Percentiles rank a stretch among this genome's conserved stretches.
These are phyloP conservation scores for Clunio marinus DNA, from an alignment of 2,888 invertebrate genomes.

Conservation along the genomic window DNA sequence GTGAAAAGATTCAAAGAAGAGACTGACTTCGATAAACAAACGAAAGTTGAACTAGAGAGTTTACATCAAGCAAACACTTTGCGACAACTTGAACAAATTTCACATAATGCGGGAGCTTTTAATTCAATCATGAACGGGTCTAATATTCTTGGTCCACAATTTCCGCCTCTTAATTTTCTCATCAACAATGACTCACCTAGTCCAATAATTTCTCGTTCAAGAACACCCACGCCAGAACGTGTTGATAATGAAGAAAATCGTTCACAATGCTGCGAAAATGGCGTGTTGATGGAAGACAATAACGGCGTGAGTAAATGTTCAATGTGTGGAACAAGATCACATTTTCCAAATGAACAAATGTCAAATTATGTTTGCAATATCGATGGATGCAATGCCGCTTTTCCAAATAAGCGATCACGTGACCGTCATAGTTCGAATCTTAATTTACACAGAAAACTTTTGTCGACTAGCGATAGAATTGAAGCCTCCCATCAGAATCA, in stretches of 20 bases:
- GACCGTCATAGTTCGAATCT: constrained; percentile 90
- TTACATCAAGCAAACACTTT: constrained; percentile 61
- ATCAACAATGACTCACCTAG: constrained; percentile 55
- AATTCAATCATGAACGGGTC: constrained; percentile 33
- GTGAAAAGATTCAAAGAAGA: background rate
- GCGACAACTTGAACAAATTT: constrained; percentile 72
- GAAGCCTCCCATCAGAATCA: constrained; percentile 46
- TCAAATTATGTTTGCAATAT: constrained; percentile 95
- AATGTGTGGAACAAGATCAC: constrained; percentile 90
- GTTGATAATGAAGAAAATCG: constrained; percentile 61
- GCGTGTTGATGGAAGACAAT: constrained; percentile 63
- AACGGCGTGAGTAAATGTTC: constrained; percentile 88
- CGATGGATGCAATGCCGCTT: constrained; percentile 91
- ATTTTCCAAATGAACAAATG: constrained; percentile 92
- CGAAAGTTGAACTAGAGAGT: constrained; percentile 45
- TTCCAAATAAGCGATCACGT: constrained; percentile 86
- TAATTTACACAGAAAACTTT: constrained; percentile 83
- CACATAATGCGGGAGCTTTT: constrained; percentile 62
- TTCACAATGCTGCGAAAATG: constrained; percentile 69
- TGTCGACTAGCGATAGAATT: constrained; percentile 63
- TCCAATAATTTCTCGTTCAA: constrained; percentile 58
- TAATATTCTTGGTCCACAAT: constrained; percentile 48
- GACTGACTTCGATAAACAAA: constrained; percentile 44
- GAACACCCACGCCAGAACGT: constrained; percentile 57
- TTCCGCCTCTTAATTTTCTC: constrained; percentile 53